Evolutionary conservation across 1,140 invertebrate genomes (phyloP).

Genomic region (Drosophila gunungcola): DNA sequence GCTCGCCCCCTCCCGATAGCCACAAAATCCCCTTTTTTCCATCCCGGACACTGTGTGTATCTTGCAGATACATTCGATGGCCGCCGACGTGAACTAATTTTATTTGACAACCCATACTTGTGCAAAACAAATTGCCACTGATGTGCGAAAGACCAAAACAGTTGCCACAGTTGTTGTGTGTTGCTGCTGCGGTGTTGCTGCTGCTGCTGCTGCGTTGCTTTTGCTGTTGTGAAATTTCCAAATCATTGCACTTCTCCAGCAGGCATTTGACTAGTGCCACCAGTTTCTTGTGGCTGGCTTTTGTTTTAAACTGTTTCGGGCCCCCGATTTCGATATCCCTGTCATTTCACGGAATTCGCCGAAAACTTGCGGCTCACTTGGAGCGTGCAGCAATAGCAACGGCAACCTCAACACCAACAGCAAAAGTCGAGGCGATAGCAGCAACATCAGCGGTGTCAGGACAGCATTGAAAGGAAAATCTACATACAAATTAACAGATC

Average conservation of each 20-base stretch:
- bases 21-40: neutral
- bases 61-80: conserved; percentile 64
- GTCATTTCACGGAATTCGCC: conserved; percentile 65
- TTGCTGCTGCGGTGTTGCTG: conserved; percentile 23
- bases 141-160: conserved; percentile 84
- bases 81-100: conserved; percentile 81
- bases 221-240: conserved; percentile 82
- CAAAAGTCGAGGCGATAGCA: conserved; percentile 1
- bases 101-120: conserved; percentile 85
- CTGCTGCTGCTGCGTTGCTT: conserved; percentile 25
- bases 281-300: conserved; percentile 46
- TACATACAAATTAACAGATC: too few species aligned
- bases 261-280: conserved; percentile 49
- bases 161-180: conserved; percentile 58
- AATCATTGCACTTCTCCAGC: conserved; percentile 79
- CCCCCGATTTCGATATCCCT: conserved; percentile 51
- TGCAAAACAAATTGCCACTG: conserved; percentile 85
- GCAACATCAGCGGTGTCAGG: neutral
- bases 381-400: conserved; percentile 26
- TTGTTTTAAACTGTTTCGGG: conserved; percentile 39
- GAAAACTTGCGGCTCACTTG: conserved; percentile 29
- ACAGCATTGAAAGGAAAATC: too few species aligned
- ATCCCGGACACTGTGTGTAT: conserved; percentile 22
- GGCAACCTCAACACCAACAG: neutral
- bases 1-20: neutral